Conservation (phyloP, 2,888 invertebrate species). For the Aphrophora alni region DNA sequence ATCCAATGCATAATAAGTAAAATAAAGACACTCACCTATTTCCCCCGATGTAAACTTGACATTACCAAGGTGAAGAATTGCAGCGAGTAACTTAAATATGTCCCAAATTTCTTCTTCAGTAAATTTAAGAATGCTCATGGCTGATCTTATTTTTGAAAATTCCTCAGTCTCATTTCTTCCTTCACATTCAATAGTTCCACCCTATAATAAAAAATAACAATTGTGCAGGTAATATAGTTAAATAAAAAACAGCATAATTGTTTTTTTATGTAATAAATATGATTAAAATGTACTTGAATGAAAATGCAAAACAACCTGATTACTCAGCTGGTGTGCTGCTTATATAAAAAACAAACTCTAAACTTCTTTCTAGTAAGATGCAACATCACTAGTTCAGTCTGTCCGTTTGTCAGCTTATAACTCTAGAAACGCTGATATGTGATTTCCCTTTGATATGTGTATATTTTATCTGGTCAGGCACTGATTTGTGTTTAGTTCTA, state of each 20-base stretch:
- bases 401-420: too few species aligned
- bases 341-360: too few species aligned
- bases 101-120: slow-evolving; percentile 83
- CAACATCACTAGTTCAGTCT: too few species aligned
- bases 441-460: too few species aligned
- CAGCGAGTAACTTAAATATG: slow-evolving; percentile 83
- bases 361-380: too few species aligned
- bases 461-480: too few species aligned
- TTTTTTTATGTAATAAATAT: not conserved
- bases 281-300: too few species aligned
- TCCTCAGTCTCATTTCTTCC: slow-evolving; percentile 74
- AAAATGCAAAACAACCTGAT: not conserved
- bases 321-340: too few species aligned
- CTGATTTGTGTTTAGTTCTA: too few species aligned
- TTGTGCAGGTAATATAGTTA: not conserved
- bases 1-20: too few species aligned
- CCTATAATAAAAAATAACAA: slow-evolving; percentile 17
- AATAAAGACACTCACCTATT: slow-evolving; percentile 27
- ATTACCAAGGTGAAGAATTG: slow-evolving; percentile 91
- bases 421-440: too few species aligned
- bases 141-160: slow-evolving; percentile 85
- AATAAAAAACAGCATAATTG: not conserved
- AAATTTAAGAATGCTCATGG: slow-evolving; percentile 91
- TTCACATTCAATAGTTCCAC: slow-evolving; percentile 25
- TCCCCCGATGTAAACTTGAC: slow-evolving; percentile 67